Base-by-base conservation (phyloP, 1,140 invertebrate genomes). In the Rhopalosiphum maidis region DNA sequence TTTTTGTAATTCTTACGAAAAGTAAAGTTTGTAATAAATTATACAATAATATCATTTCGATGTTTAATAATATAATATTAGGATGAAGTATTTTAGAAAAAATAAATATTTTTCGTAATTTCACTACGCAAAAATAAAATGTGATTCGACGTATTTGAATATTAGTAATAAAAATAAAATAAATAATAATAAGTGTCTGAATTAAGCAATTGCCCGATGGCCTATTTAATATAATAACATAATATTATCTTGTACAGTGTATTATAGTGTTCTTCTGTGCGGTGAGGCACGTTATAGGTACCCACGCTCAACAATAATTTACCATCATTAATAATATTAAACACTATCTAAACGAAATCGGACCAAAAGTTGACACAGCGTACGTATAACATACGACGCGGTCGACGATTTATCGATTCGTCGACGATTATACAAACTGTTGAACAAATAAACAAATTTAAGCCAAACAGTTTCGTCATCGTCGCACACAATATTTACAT, bases 301-400 rank as follows among this genome's bases (percentile, higher is more conserved):
- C 60, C 60, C 60, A 77, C 60, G 60, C 60, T 77, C 60, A 77
- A 77, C 60, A 77, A n/a, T 77, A 77, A 77, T 77, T 77, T 77
- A 77, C 30, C 2, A 77, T 77, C 60, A 77, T 77, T 77, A 77
- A 77, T 77, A 77, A 77, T 77, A 77, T 77, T n/a, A n/a, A 77
- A 77, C 60, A 77, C 30, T 35, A n/a, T 77, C n/a, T 35, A 77
- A 77, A 77, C 60, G 60, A 77, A 77, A 77, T 77, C 60, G 30
- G 60, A 77, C 60, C 30, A 77, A 77, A n/a, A 77, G 15, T 18
- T n/a, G 30, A 77, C 60, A 35, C 60, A 35, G 21, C 60, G n/a
- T 51, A 51, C 1, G 23, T 11, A 30, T 9, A 55, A 30, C 8
- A 60, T 60, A 68, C 30, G 60, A n/a, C 60, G 55, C 30, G 60